Base-by-base conservation (phyloP, 2,888 invertebrate genomes). In the Synanthedon andrenaeformis region DNA sequence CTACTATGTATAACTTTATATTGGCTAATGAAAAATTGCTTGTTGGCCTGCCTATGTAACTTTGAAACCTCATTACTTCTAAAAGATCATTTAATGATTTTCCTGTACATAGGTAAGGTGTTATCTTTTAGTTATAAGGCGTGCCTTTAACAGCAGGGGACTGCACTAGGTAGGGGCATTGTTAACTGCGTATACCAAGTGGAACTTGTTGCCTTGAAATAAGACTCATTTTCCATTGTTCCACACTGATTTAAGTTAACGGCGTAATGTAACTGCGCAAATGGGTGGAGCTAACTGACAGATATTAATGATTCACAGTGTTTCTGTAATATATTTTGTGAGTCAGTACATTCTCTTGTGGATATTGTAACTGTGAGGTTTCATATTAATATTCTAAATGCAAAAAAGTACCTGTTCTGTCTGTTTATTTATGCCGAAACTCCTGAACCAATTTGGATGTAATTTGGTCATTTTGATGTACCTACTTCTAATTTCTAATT, bases 241-340 rank as follows among this genome's bases (percentile, higher is more conserved):
- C 12, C 19, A 49, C 49, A 17, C 17, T 56, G 52, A 52, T 50
- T 19, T 53, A 60, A 57, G 53, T 61, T 61, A 51, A 62, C 49
- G 23, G 49, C 49, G 66, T 75, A 78, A 77, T 78, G 72, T 75
- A 59, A 69, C 72, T 70, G 76, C 75, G 74, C 76, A 76, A 51
- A 69, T 74, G 81, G 84, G 84, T 70, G 85, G 81, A 65, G 82
- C 72, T 64, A 41, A 48, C 70, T 72, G 82, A 81, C 82, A 76
- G 75, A 66, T 79, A 85, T 85, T 82, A 84, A 84, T 82, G 82
- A 78, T 69, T 69, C 59, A 65, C 72, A 67, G 68, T 57, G 14
- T 13, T 45, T 45, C n/a, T 45, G 13, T 14, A 14, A 45, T 45
- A 13, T 45, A 45, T 45, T 45, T 45, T n/a, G 5, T 6, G 13